Percentiles rank a stretch among this genome's conserved stretches.
These are phyloP conservation scores for Eupithecia centaureata DNA, from an alignment of 2,888 invertebrate species.

Conservation along the genomic window DNA sequence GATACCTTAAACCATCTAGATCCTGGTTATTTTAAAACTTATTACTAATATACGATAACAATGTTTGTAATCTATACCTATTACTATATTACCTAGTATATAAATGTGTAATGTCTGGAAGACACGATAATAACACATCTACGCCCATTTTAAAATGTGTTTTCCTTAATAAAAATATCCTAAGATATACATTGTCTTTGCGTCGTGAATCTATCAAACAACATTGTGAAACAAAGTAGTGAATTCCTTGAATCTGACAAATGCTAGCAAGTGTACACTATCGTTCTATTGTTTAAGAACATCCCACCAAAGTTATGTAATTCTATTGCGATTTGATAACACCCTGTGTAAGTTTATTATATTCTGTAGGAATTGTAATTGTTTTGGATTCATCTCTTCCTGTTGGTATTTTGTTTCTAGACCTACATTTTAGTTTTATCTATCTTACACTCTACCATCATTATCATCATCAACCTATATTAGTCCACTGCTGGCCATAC, in stretches of 20 bases:
- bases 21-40: too few species aligned
- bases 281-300: background rate
- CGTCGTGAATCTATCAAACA: slow-evolving; percentile 26
- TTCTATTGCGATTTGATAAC: slow-evolving; percentile 4
- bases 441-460: too few species aligned
- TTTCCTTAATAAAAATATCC: background rate
- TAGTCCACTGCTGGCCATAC: too few species aligned
- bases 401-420: too few species aligned
- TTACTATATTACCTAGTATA: too few species aligned
- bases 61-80: too few species aligned
- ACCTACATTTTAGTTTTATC: too few species aligned
- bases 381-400: background rate
- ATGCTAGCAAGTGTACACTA: background rate
- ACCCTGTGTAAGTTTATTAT: background rate
- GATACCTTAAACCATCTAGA: too few species aligned
- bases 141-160: background rate
- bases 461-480: too few species aligned
- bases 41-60: too few species aligned
- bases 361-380: background rate
- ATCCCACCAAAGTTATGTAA: slow-evolving; percentile 16
- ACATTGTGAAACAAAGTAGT: slow-evolving; percentile 44
- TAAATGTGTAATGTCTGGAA: background rate
- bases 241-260: slow-evolving; percentile 37
- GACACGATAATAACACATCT: background rate
- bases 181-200: background rate